A percentile compares a stretch with the other conserved stretches of the same genome.
phyloP scores from a whole-genome alignment of 1,140 invertebrate genomes.

The Hyposmocoma kahamanoa region DNA sequence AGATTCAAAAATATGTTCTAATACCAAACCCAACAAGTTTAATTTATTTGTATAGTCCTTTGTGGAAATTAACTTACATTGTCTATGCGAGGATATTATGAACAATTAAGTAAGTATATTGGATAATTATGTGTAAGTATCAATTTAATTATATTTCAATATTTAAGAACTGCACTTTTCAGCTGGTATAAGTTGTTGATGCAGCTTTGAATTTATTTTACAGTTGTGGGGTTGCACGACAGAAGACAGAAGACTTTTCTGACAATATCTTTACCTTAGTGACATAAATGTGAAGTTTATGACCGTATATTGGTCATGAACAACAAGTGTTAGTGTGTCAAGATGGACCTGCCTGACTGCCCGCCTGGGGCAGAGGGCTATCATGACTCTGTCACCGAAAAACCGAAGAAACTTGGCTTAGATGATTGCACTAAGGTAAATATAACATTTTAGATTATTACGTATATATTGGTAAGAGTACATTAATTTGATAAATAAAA shows the following conservation, averaged over 20 bases:
- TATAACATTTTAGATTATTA: slow-evolving; percentile 28
- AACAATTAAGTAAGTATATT: neutral
- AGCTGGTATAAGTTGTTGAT: slow-evolving; percentile 12
- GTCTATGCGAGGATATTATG: too few relatives aligned
- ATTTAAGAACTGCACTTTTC: neutral
- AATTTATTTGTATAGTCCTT: too few relatives aligned
- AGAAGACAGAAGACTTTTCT: slow-evolving; percentile 22
- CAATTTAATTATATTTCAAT: slow-evolving; percentile 7
- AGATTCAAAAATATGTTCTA: too few relatives aligned
- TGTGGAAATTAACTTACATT: too few relatives aligned
- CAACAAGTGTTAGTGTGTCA: slow-evolving; percentile 59
- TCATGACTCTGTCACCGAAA: slow-evolving; percentile 48
- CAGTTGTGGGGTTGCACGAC: slow-evolving; percentile 22
- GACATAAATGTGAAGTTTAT: slow-evolving; percentile 42
- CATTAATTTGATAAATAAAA: too few relatives aligned
- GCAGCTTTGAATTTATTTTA: slow-evolving; percentile 27
- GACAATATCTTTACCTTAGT: slow-evolving; percentile 17
- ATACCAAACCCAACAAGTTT: too few relatives aligned
- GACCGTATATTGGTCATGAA: slow-evolving; percentile 52
- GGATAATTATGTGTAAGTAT: slow-evolving; percentile 7
- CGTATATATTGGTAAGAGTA: slow-evolving; percentile 19
- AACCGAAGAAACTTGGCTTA: slow-evolving; percentile 42
- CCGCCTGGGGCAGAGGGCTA: slow-evolving; percentile 64
- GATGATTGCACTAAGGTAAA: slow-evolving; percentile 64
- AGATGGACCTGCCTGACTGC: slow-evolving; percentile 64